phyloP scores from a whole-genome alignment of 2,888 invertebrate species.

The Himalopsyche tibetana region DNA sequence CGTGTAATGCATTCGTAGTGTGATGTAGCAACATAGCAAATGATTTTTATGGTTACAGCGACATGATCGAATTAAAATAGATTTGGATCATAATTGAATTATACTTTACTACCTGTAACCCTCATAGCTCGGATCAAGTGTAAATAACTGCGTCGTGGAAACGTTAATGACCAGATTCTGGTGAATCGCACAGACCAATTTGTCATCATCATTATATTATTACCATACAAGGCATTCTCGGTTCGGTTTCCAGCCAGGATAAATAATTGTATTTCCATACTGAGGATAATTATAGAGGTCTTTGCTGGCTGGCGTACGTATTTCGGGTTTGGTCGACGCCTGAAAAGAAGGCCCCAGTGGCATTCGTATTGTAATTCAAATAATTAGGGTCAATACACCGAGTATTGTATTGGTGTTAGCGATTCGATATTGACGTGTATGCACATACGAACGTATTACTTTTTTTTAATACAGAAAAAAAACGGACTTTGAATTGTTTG shows the following conservation, averaged over 20 bases:
- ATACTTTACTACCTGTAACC: too few relatives aligned
- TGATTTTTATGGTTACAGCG: too few relatives aligned
- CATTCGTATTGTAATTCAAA: neutral
- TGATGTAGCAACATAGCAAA: too few relatives aligned
- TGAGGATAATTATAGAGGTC: constrained; percentile 17
- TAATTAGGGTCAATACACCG: neutral
- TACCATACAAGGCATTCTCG: constrained; percentile 15
- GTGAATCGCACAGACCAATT: constrained; percentile 16
- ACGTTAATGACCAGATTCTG: neutral
- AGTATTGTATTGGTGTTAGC: neutral
- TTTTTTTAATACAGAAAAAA: too few relatives aligned
- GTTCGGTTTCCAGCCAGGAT: constrained; percentile 1
- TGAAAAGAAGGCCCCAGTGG: constrained; percentile 13
- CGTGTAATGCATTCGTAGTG: too few relatives aligned
- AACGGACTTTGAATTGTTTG: too few relatives aligned
- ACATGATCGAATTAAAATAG: too few relatives aligned
- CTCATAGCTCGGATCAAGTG: too few relatives aligned
- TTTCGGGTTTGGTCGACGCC: constrained; percentile 15
- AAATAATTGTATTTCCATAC: constrained; percentile 30
- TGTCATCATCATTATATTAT: constrained; percentile 31
- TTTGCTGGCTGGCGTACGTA: constrained; percentile 2
- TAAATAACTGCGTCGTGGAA: neutral
- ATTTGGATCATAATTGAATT: too few relatives aligned
- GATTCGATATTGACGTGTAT: too few relatives aligned
- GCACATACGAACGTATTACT: too few relatives aligned